Conservation (phyloP, 1,140 invertebrate species). For the Drosophila fuyamai region DNA sequence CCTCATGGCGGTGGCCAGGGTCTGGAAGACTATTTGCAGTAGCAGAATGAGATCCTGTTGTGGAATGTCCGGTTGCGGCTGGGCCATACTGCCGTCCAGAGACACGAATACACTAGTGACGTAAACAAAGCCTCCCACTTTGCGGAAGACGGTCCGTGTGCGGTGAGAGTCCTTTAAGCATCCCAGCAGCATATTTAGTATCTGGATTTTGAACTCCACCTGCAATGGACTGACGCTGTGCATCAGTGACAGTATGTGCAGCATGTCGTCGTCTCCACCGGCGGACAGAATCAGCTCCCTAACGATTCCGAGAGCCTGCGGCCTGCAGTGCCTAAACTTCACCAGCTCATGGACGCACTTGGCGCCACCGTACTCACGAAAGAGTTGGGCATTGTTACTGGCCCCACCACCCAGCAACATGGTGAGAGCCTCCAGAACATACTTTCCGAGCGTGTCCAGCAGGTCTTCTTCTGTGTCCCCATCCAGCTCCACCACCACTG, state of each 20-base stretch:
- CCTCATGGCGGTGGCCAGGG: slow-evolving; percentile 98
- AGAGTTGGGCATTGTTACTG: slow-evolving; percentile 95
- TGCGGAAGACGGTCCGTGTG: slow-evolving; percentile 97
- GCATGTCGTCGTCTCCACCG: slow-evolving; percentile 98
- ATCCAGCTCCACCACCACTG: slow-evolving; percentile 45
- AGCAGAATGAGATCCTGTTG: slow-evolving; percentile 88
- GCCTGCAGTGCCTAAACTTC: slow-evolving; percentile 92
- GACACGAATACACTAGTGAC: slow-evolving; percentile 97
- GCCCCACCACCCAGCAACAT: slow-evolving; percentile 91
- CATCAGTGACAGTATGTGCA: slow-evolving; percentile 94
- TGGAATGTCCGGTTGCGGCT: slow-evolving; percentile 83
- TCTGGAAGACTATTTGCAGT: slow-evolving; percentile 96
- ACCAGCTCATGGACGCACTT: slow-evolving; percentile 96
- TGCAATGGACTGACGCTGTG: slow-evolving; percentile 93
- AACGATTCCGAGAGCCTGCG: slow-evolving; percentile 91
- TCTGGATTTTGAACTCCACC: slow-evolving; percentile 94
- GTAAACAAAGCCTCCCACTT: slow-evolving; percentile 99
- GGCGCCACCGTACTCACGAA: slow-evolving; percentile 96
- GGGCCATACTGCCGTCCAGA: slow-evolving; percentile 91
- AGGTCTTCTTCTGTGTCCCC: slow-evolving; percentile 85
- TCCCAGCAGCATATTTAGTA: slow-evolving; percentile 94
- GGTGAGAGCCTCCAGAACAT: slow-evolving; percentile 95
- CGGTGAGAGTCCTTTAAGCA: slow-evolving; percentile 97
- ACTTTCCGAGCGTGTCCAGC: slow-evolving; percentile 90
- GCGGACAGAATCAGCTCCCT: slow-evolving; percentile 95